Evolutionary conservation across 2,113 vertebrate species (phyloP), one percentile per base, ranked within the genome.

Genomic region (Fregata magnificens): DNA sequence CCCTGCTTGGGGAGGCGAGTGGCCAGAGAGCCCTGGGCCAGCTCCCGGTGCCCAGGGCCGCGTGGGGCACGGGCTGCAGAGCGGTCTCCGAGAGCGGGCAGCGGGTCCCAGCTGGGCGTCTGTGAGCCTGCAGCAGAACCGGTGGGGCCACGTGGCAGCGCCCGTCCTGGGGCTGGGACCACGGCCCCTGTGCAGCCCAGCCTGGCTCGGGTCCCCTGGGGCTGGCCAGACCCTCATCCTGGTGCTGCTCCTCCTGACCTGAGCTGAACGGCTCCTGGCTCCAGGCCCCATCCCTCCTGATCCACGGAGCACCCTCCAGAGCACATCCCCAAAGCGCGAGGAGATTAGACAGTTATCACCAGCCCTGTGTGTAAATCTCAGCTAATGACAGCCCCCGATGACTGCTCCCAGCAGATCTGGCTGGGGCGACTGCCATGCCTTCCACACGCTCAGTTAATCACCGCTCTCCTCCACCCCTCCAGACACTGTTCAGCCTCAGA

Each of bases 131-230:
- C 36, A 50, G 50, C 34, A 79, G 62, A 52, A 26, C 10, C 17
- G 1, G 0, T 2, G 4, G 47, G 20, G 24, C 28, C 70, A 13
- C 5, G 2, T 13, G 7, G 16, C 53, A 47, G 56, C 1, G 0
- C 49, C 40, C 0, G 0, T n/a, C 25, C 55, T n/a, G 50, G 47
- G n/a, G 49, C 31, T 40, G 73, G 21, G 22, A 53, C 22, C 1
- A 6, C 49, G 63, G 83, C 18, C 55, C 19, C 32, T 31, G 28
- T 4, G 1, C 42, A 77, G 63, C 50, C 59, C 53, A 44, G 65
- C 53, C 44, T 4, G 1, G 38, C 20, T 55, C 21, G 3, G 13
- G 28, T 55, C 12, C 50, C 38, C 32, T 1, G 0, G 29, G 16
- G 15, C 20, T 3, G 1, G 38, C 15, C 50, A 71, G 42, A 20